A percentile compares a stretch with the other conserved stretches of the same genome.
Evolutionary conservation across 2,888 invertebrate species (phyloP).

Genomic region (Polia nebulosa): DNA sequence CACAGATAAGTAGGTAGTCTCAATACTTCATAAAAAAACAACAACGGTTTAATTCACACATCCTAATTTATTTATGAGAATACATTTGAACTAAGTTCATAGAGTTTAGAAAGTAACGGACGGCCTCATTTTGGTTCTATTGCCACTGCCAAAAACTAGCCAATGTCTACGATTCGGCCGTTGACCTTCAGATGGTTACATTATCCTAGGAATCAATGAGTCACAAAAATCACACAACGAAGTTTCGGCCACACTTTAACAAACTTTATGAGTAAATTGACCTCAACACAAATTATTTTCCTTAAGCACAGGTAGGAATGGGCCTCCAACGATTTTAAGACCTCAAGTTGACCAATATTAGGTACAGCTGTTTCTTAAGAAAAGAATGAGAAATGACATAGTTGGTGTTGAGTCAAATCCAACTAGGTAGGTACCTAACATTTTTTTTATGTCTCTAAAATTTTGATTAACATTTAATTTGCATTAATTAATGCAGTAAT

Average conservation of each 20-base stretch:
- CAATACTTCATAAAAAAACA: neutral
- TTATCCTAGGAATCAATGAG: slow-evolving; percentile 66
- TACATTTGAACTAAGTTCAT: slow-evolving; percentile 25
- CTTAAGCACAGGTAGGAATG: slow-evolving; percentile 42
- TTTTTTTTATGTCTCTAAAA: neutral
- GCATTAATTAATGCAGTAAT: neutral
- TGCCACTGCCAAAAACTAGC: slow-evolving; percentile 70
- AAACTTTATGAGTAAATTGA: slow-evolving; percentile 41
- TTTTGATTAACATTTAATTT: neutral
- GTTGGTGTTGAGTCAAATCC: slow-evolving; percentile 5
- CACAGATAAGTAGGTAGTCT: neutral
- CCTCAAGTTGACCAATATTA: slow-evolving; percentile 55
- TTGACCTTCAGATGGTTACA: slow-evolving; percentile 66
- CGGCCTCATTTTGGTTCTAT: slow-evolving; percentile 63
- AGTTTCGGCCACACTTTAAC: slow-evolving; percentile 26
- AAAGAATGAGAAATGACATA: slow-evolving; percentile 26
- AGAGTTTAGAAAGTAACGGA: slow-evolving; percentile 69
- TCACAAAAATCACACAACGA: slow-evolving; percentile 57
- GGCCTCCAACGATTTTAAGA: slow-evolving; percentile 24
- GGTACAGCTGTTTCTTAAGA: slow-evolving; percentile 46
- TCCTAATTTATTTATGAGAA: slow-evolving; percentile 40
- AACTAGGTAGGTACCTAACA: neutral
- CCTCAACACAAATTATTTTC: slow-evolving; percentile 54
- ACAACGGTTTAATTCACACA: slow-evolving; percentile 29
- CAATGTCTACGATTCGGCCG: slow-evolving; percentile 64